These are phyloP conservation scores for Ridgeia piscesae DNA, from an alignment of 1,140 invertebrate species.

Conservation along the genomic window DNA sequence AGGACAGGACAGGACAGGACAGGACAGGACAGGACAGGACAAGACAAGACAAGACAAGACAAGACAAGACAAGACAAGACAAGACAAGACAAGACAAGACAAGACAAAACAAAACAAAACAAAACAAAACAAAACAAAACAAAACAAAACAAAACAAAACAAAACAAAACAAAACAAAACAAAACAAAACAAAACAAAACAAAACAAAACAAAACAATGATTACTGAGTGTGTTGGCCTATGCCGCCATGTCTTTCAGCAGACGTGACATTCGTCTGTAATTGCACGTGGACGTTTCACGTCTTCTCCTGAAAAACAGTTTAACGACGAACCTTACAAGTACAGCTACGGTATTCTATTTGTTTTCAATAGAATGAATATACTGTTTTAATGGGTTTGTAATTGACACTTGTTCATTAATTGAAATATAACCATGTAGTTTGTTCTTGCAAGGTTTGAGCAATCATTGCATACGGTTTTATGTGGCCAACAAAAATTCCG, in stretches of 20 bases:
- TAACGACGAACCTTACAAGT: not conserved
- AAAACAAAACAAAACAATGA: not conserved
- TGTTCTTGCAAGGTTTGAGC: not conserved
- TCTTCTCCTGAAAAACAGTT: not conserved
- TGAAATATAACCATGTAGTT: not conserved
- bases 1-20: too few relatives aligned
- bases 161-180: too few relatives aligned
- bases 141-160: too few relatives aligned
- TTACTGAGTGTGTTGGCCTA: not conserved
- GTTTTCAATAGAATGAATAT: not conserved
- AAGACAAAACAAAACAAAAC: too few relatives aligned
- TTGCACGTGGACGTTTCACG: not conserved
- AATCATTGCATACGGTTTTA: not conserved
- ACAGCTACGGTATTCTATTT: not conserved
- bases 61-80: too few relatives aligned
- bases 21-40: too few relatives aligned
- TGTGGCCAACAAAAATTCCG: not conserved
- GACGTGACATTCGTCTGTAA: not conserved
- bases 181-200: not conserved
- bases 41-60: too few relatives aligned
- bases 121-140: too few relatives aligned
- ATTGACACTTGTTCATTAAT: not conserved
- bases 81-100: too few relatives aligned
- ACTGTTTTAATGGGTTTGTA: not conserved
- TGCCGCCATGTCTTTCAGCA: not conserved